These are phyloP conservation scores for Catagonus wagneri DNA, from an alignment of 2,113 vertebrate species.

Conservation along the genomic window DNA sequence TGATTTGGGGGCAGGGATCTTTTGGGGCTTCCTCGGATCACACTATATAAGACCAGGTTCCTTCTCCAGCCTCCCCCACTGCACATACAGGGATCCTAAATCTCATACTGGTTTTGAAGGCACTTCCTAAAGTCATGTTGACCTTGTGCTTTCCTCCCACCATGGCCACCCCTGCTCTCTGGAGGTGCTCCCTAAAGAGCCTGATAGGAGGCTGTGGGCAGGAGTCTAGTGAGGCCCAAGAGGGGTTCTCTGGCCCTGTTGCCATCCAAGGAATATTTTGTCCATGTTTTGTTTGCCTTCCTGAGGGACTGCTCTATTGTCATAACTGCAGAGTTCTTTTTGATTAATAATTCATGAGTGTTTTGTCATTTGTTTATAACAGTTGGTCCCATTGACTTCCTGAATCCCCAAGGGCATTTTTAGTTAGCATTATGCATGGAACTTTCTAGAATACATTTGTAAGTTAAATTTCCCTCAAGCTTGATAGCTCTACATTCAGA, in stretches of 20 bases:
- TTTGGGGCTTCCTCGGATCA: not conserved
- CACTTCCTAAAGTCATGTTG: not conserved
- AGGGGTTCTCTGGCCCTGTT: not conserved
- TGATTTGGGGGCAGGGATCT: not conserved
- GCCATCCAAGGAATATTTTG: conserved; percentile 9
- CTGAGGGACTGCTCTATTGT: not conserved
- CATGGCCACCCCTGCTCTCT: not conserved
- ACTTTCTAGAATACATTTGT: conserved; percentile 50
- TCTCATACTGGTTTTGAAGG: not conserved
- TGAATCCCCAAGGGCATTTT: conserved; percentile 46
- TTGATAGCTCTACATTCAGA: conserved; percentile 45
- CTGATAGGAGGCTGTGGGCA: not conserved
- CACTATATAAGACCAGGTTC: not conserved
- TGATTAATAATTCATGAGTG: conserved; percentile 50
- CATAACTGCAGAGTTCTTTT: conserved; percentile 25
- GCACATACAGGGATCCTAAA: not conserved
- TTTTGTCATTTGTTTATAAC: conserved; percentile 67
- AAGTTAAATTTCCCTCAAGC: conserved; percentile 41
- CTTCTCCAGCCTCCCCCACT: not conserved
- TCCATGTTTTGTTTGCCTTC: not conserved
- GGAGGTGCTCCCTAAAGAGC: not conserved
- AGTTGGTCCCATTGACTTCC: conserved; percentile 44
- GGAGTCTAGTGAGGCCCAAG: not conserved
- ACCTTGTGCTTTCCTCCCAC: not conserved
- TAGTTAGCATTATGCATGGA: conserved; percentile 50